phyloP scores from a whole-genome alignment of 2,888 invertebrate species.

The Monochamus alternatus region DNA sequence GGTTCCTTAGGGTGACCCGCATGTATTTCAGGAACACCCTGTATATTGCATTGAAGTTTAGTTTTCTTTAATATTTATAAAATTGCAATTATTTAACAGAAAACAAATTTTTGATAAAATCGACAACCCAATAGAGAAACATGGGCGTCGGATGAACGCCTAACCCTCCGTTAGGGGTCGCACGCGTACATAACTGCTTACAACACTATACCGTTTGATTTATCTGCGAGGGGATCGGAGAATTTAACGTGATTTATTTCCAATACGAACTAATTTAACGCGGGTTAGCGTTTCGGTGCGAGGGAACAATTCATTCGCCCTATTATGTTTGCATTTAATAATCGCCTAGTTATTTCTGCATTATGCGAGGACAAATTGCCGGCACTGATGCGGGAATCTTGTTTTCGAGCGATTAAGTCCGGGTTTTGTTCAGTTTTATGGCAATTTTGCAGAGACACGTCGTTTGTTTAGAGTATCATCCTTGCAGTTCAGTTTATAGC shows the following conservation, averaged over 20 bases:
- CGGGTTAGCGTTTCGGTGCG: constrained; percentile 43
- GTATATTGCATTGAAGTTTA: too few relatives aligned
- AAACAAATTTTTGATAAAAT: too few relatives aligned
- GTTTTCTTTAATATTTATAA: too few relatives aligned
- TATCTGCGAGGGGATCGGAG: constrained; percentile 28
- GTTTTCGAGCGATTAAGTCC: constrained; percentile 32
- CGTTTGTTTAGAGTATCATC: background rate
- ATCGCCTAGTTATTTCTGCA: constrained; percentile 26
- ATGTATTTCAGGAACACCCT: too few relatives aligned
- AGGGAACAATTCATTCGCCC: constrained; percentile 36
- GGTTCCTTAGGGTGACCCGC: too few relatives aligned
- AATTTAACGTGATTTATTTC: constrained; percentile 40
- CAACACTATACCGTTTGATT: constrained; percentile 31
- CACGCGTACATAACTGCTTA: constrained; percentile 20
- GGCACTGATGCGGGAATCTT: constrained; percentile 23
- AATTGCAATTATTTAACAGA: too few relatives aligned
- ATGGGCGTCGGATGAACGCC: background rate
- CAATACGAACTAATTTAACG: constrained; percentile 48
- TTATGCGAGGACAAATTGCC: constrained; percentile 25
- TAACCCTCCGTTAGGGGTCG: constrained; percentile 12
- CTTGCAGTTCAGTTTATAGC: too few relatives aligned
- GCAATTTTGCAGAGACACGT: background rate
- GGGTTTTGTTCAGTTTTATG: background rate
- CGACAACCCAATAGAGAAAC: too few relatives aligned
- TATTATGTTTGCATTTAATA: constrained; percentile 36